phyloP scores from a whole-genome alignment of 2,113 vertebrate species.

The Poeciliopsis turrubarensis region DNA sequence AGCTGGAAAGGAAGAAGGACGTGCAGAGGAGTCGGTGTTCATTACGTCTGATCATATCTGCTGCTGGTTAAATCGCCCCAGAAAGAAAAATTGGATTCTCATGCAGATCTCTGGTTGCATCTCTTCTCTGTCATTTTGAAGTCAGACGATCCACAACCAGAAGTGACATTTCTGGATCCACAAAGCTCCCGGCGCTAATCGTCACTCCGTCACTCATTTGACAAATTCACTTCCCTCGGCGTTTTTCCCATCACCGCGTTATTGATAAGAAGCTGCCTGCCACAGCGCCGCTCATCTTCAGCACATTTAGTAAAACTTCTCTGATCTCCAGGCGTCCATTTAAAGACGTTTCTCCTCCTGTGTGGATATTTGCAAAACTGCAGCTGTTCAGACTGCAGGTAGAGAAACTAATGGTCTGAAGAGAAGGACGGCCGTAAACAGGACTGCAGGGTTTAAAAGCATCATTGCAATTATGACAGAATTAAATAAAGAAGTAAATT shows the following conservation, averaged over 20 bases:
- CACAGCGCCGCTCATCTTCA: constrained; percentile 13
- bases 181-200: constrained; percentile 27
- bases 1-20: not conserved
- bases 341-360: constrained; percentile 6
- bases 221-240: constrained; percentile 34
- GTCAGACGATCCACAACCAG: not conserved
- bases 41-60: constrained; percentile 17
- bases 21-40: constrained; percentile 1
- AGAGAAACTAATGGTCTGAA: constrained; percentile 5
- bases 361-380: not conserved
- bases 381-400: constrained; percentile 1
- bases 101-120: not conserved
- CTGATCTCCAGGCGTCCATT: not conserved
- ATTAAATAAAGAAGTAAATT: not conserved
- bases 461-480: not conserved
- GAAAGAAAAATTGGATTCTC: not conserved
- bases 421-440: not conserved
- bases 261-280: constrained; percentile 15
- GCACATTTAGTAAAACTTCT: constrained; percentile 7
- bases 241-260: constrained; percentile 27
- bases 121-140: constrained; percentile 6
- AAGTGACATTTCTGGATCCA: constrained; percentile 30
- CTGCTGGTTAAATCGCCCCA: not conserved
- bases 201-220: constrained; percentile 31
- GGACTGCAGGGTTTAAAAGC: constrained; percentile 9